Base-by-base conservation (phyloP, 92 coral and sea anemone genomes). In the Actinostola sp. region DNA sequence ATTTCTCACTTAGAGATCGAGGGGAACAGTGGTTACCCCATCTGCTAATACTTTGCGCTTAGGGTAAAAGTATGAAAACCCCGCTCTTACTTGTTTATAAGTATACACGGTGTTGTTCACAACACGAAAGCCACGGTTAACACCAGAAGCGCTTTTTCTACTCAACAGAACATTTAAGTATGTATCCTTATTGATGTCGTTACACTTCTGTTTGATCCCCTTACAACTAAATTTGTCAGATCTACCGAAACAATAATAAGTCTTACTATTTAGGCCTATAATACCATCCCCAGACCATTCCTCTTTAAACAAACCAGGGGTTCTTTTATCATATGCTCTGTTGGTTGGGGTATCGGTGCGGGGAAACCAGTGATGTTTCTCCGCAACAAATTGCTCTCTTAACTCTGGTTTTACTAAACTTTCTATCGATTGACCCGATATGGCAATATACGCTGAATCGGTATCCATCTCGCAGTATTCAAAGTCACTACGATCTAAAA, bases 161-260 rank as follows among this genome's bases (percentile, higher is more conserved):
- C 49, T 67, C 0, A 67, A 19, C 29, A 68, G 12, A 0, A 68
- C 88, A 43, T 69, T 33, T 25, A 82, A 30, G 28, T 45, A 75
- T n/a, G 75, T 75, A 0, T 75, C 82, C 15, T 82, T 82, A 36
- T 75, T 54, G 19, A 78, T 69, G 1, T 29, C 61, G 25, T 59
- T 78, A n/a, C 17, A 31, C 13, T 32, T 38, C 72, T 75, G 74
- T 17, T 48, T 67, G 0, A 82, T 61, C 0, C 82, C 88, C 15
- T 82, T 82, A 41, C 87, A 82, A 38, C 82, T 55, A 53, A 66
- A 82, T 39, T 82, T 82, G 20, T 82, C 77, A 11, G 12, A 25
- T 19, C 50, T 67, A 9, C 87, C 88, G 67, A 75, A 82, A 51
- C 78, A 75, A 38, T 82, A 82, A 35, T 68, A 82, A 5, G 81